Percentiles rank a stretch among this genome's conserved stretches.
Conservation (phyloP, 2,888 invertebrate genomes). For the Papilio elwesi region DNA sequence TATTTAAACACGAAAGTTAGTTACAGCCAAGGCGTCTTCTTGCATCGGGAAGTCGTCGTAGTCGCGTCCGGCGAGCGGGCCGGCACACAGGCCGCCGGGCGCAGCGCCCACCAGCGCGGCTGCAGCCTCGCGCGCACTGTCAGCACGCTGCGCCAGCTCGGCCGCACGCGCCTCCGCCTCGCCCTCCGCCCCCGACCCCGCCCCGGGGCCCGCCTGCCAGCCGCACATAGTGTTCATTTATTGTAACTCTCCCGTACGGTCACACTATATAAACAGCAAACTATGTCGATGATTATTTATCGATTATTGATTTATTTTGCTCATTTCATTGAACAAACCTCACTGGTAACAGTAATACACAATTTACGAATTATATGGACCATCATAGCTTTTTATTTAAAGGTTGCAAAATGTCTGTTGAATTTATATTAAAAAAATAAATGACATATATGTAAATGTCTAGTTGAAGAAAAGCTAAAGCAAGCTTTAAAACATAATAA, state of each 20-base stretch:
- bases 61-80: constrained; percentile 83
- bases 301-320: no score
- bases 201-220: constrained; percentile 1
- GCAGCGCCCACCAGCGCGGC: constrained; percentile 78
- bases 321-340: no score
- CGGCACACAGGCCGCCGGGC: constrained; percentile 76
- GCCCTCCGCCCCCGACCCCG: constrained; percentile 39
- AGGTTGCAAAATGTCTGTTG: no score
- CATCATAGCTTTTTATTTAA: no score
- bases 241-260: not conserved
- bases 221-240: not conserved
- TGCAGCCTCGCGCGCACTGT: constrained; percentile 80
- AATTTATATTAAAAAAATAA: no score
- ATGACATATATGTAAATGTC: no score
- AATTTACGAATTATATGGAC: no score
- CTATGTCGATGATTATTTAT: no score
- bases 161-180: constrained; percentile 44
- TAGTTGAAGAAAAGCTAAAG: no score
- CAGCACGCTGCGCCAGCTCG: constrained; percentile 73
- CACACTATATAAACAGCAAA: no score
- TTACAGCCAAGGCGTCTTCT: constrained; percentile 84
- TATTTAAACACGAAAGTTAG: constrained; percentile 29
- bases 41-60: constrained; percentile 87
- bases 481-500: not conserved
- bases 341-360: no score